These are phyloP conservation scores for Aix galericulata DNA, from an alignment of 2,113 vertebrate species.

Conservation along the genomic window DNA sequence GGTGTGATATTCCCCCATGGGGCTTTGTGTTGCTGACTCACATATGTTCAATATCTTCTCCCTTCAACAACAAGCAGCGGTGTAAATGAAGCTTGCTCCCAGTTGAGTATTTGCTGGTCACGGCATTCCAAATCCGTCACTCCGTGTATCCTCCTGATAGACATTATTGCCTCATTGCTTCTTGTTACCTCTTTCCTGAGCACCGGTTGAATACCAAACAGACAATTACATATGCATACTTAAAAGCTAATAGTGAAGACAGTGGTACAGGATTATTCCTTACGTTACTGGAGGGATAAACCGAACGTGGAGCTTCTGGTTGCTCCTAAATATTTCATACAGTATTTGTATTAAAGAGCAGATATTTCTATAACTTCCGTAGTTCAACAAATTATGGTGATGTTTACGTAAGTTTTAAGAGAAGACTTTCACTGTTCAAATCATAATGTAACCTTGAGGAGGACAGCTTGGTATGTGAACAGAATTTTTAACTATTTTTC, in stretches of 20 bases:
- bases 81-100: constrained; percentile 54
- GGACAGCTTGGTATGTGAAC: background rate
- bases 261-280: background rate
- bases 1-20: background rate
- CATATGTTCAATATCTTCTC: constrained; percentile 32
- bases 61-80: constrained; percentile 14
- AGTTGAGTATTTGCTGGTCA: background rate
- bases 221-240: constrained; percentile 43
- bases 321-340: background rate
- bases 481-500: background rate
- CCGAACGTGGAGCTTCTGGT: background rate
- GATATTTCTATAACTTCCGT: background rate
- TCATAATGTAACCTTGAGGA: background rate
- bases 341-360: background rate
- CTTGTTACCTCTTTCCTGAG: constrained; percentile 40
- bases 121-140: constrained; percentile 42
- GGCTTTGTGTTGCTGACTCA: constrained; percentile 50
- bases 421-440: background rate
- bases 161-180: constrained; percentile 42
- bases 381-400: background rate
- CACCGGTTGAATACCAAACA: constrained; percentile 45
- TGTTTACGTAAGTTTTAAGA: background rate
- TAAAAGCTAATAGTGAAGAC: constrained; percentile 13
- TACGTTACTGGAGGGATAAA: background rate
- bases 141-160: constrained; percentile 43